Percentiles rank a stretch among this genome's conserved stretches.
Conservation (phyloP, 2,113 vertebrate species). For the Cariama cristata region DNA sequence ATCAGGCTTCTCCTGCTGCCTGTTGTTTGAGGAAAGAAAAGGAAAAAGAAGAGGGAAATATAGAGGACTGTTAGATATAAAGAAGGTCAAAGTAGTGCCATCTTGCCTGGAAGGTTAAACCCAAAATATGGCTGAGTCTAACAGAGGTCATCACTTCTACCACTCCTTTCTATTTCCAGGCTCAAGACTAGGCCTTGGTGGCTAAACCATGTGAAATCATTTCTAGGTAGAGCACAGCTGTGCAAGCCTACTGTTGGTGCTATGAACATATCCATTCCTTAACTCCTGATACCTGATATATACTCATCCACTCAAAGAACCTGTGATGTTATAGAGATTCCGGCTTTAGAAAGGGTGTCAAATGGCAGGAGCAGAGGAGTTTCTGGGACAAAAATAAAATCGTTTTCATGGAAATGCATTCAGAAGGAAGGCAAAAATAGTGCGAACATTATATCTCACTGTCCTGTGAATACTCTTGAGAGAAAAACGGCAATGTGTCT, state of each 20-base stretch:
- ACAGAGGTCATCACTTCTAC: neutral
- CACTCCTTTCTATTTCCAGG: neutral
- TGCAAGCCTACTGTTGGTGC: neutral
- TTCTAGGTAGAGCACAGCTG: neutral
- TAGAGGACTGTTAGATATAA: neutral
- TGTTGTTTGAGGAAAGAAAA: neutral
- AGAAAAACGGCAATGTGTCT: accelerated
- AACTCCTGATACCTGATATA: neutral
- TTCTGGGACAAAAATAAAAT: neutral
- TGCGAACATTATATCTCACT: neutral
- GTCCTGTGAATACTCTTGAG: neutral
- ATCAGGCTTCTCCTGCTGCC: neutral
- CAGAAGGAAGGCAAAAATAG: neutral
- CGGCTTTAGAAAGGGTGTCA: neutral
- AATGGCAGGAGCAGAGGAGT: neutral
- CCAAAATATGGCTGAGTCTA: neutral
- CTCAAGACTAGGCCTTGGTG: neutral
- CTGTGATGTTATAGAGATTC: neutral
- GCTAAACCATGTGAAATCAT: neutral
- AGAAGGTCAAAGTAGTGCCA: neutral
- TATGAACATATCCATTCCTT: neutral
- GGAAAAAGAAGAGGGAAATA: neutral
- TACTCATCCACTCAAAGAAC: neutral
- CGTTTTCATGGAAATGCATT: neutral
- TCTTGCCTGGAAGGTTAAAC: neutral